These are phyloP conservation scores for Varanus komodoensis DNA, from an alignment of 2,113 vertebrate genomes.

Conservation along the genomic window DNA sequence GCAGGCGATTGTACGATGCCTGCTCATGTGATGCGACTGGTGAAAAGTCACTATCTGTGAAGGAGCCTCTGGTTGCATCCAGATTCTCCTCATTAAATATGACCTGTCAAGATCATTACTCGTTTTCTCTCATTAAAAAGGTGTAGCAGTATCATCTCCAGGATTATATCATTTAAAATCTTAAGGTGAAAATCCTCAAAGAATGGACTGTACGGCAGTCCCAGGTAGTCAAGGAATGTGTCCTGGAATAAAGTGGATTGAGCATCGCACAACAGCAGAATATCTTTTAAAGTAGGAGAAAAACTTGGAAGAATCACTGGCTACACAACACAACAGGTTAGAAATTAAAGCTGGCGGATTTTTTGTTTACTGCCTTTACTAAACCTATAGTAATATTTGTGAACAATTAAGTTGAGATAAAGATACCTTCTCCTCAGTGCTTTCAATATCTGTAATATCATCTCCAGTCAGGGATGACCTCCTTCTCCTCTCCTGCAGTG, in stretches of 20 bases:
- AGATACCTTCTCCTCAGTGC: conserved; percentile 84
- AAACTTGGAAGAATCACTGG: not conserved
- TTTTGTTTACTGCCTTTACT: conserved; percentile 38
- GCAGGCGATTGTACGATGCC: conserved; percentile 74
- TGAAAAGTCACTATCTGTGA: conserved; percentile 79
- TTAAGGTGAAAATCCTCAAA: not conserved
- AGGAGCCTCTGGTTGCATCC: conserved; percentile 79
- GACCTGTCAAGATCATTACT: conserved; percentile 69
- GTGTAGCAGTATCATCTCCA: not conserved
- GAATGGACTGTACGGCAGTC: not conserved
- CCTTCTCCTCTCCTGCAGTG: conserved; percentile 86
- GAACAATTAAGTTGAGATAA: conserved; percentile 67
- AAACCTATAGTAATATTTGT: conserved; percentile 20
- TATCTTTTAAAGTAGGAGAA: conserved; percentile 18
- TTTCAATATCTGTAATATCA: conserved; percentile 80
- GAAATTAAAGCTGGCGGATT: conserved; percentile 50
- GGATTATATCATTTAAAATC: not conserved
- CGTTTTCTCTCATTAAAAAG: not conserved
- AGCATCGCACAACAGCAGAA: not conserved
- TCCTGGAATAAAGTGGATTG: not conserved
- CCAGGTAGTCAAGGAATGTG: not conserved
- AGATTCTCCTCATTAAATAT: conserved; percentile 74
- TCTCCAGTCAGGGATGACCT: conserved; percentile 77
- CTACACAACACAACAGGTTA: not conserved
- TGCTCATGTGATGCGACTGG: conserved; percentile 75